These are phyloP conservation scores for Trachemys scripta DNA, from an alignment of 2,113 vertebrate species.

Conservation along the genomic window DNA sequence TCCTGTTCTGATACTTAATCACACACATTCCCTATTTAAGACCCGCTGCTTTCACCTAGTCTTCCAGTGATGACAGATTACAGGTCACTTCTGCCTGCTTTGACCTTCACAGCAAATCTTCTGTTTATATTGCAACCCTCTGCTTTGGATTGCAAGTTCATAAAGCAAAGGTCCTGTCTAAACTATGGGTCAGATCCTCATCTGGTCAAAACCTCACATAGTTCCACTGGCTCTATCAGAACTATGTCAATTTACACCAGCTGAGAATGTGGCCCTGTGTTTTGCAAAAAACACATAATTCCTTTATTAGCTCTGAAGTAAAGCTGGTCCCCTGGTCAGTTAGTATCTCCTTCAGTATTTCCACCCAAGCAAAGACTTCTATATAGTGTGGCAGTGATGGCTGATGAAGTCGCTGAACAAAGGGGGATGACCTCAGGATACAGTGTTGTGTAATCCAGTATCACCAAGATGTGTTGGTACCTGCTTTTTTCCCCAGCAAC, in stretches of 20 bases:
- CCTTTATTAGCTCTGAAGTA: too few relatives aligned
- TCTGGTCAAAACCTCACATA: neutral
- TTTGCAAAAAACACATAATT: neutral
- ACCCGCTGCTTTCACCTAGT: slow-evolving; percentile 13
- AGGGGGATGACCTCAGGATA: too few relatives aligned
- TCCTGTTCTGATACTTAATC: slow-evolving; percentile 24
- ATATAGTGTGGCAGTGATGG: too few relatives aligned
- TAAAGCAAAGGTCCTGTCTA: neutral
- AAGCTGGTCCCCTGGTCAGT: too few relatives aligned
- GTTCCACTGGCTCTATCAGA: neutral
- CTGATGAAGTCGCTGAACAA: too few relatives aligned
- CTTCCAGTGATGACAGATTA: slow-evolving; percentile 24
- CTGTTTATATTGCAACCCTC: neutral
- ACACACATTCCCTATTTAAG: slow-evolving; percentile 25
- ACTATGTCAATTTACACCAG: neutral
- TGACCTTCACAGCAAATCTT: neutral
- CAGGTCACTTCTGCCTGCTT: neutral
- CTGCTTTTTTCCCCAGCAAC: too few relatives aligned
- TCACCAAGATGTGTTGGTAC: too few relatives aligned
- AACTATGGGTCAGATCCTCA: slow-evolving; percentile 1
- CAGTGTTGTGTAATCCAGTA: too few relatives aligned
- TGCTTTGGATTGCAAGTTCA: neutral
- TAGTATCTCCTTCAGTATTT: too few relatives aligned
- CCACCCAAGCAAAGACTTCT: too few relatives aligned
- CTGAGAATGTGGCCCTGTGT: neutral